Evolutionary conservation across 2,797 vertebrate species (phyloP).

Genomic region (Apogon hyalosoma): DNA sequence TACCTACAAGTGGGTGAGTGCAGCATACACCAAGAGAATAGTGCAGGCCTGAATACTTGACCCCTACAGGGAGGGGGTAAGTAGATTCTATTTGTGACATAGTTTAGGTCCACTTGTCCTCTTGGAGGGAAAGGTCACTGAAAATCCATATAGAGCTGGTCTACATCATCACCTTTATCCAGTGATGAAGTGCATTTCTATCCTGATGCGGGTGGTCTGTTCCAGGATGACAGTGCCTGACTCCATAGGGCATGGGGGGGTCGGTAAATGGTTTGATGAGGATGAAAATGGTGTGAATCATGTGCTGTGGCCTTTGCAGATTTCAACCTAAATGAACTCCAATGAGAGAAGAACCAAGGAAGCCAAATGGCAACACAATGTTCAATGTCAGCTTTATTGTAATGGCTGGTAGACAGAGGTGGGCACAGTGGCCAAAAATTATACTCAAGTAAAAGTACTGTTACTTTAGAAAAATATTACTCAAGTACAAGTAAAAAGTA

Average conservation of each 20-base stretch:
- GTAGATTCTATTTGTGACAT: not conserved
- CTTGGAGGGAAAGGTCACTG: conserved; percentile 8
- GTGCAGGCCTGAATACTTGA: conserved; percentile 2
- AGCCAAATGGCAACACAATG: too few relatives aligned
- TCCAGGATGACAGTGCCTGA: conserved; percentile 1
- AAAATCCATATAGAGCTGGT: conserved; percentile 31
- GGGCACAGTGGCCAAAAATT: too few relatives aligned
- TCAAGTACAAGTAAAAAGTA: too few relatives aligned
- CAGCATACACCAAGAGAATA: too few relatives aligned
- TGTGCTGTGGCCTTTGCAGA: not conserved
- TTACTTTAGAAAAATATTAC: too few relatives aligned
- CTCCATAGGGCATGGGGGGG: not conserved
- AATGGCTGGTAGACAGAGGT: too few relatives aligned
- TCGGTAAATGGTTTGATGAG: conserved; percentile 13
- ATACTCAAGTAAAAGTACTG: too few relatives aligned
- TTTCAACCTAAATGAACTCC: not conserved
- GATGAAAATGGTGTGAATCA: conserved; percentile 3
- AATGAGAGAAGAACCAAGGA: too few relatives aligned
- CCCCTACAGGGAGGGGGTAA: not conserved
- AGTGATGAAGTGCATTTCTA: not conserved
- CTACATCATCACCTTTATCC: conserved; percentile 25
- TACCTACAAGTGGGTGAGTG: too few relatives aligned
- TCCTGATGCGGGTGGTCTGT: not conserved
- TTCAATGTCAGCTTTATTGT: too few relatives aligned
- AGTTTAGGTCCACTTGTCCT: conserved; percentile 1